Base-by-base conservation (phyloP, 2,797 vertebrate species). In the Scomberomorus guttatus region DNA sequence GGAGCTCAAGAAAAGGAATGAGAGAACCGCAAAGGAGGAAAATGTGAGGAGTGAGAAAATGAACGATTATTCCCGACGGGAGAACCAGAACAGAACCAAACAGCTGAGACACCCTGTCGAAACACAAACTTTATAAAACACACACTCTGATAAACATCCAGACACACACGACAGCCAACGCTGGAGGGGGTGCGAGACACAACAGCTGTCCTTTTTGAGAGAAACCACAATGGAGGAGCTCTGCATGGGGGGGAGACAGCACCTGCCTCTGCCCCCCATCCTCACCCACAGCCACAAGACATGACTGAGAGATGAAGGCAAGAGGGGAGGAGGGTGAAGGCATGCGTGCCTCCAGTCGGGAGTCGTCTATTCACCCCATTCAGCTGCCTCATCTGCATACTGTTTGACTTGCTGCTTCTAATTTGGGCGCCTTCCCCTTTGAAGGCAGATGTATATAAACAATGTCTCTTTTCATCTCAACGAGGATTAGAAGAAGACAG, bases 341-440 rank as follows among this genome's bases (percentile, higher is more conserved):
- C 72, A 20, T 71, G 77, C 69, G 61, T 58, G 72, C 82, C 77
- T 86, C 79, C 68, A 89, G 82, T 81, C 39, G 66, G 64, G 55
- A 62, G 79, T 32, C 39, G 14, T 67, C 81, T 60, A 85, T 89
- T 90, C 85, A 87, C 1, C 60, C 57, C 74, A 24, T 63, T 85
- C 88, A 88, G 79, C 87, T 89, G 80, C 80, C 86, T 92, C 86
- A 92, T 92, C 77, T 92, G 82, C 88, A 90, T 93, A 87, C 50
- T 79, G 86, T 85, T 84, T 80, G 81, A 89, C 89, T 90, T 54
- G 77, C 89, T 86, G 80, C 84, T 85, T 79, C 89, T 90, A 84
- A 89, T 89, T 90, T 79, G 65, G 79, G 80, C 27, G 50, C 56
- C 66, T 76, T 78, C 81, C 68, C 61, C 81, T 89, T 87, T 90